Percentiles rank a stretch among this genome's conserved stretches.
Evolutionary conservation across 2,888 invertebrate species (phyloP).

Genomic region (Drosophila borborema): DNA sequence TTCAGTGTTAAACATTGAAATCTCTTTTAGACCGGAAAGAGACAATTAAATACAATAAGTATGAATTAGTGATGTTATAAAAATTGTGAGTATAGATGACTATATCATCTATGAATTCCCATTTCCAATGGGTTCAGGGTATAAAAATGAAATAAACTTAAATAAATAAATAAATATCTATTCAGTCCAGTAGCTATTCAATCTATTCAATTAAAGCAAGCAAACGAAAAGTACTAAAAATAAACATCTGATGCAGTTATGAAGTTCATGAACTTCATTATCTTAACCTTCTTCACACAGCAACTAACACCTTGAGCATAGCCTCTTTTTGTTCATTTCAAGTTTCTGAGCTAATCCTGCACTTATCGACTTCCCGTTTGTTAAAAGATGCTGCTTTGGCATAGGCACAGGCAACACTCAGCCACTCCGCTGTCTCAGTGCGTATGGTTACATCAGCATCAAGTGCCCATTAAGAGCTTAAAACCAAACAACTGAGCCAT

Average conservation of each 20-base stretch:
- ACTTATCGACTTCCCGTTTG: constrained; percentile 15
- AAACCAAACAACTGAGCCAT: constrained; percentile 63
- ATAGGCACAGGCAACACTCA: neutral
- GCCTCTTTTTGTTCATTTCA: neutral
- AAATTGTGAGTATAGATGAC: too few relatives aligned
- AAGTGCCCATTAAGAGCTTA: constrained; percentile 78
- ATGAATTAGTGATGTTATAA: too few relatives aligned
- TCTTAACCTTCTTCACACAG: neutral
- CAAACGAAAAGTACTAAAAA: too few relatives aligned
- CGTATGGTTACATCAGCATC: constrained; percentile 53
- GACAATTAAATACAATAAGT: too few relatives aligned
- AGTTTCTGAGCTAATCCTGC: constrained; percentile 30
- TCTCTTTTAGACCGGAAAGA: too few relatives aligned
- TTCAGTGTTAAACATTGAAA: too few relatives aligned
- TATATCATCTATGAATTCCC: too few relatives aligned
- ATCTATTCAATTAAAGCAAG: too few relatives aligned
- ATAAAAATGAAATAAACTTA: too few relatives aligned
- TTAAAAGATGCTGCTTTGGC: neutral
- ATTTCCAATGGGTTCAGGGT: too few relatives aligned
- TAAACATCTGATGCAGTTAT: neutral
- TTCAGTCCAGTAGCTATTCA: too few relatives aligned
- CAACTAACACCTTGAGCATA: neutral
- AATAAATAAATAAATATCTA: too few relatives aligned
- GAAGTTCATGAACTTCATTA: neutral
- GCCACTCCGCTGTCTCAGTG: constrained; percentile 1